Evolutionary conservation across 2,888 invertebrate species (phyloP).

Genomic region (Drosophila macrothrix): DNA sequence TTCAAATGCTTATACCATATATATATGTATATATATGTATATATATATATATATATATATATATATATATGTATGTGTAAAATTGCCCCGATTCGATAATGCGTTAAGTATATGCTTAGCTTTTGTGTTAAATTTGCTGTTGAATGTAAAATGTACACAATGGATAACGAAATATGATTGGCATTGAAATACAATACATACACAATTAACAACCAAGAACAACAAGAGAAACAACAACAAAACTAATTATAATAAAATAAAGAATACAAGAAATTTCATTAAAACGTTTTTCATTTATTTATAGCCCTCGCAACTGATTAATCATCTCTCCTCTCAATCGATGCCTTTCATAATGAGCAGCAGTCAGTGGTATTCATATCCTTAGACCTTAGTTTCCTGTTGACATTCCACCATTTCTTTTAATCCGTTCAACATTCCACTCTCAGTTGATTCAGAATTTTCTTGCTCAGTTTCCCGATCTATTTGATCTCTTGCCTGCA

Average conservation of each 20-base stretch:
- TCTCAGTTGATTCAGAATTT: neutral
- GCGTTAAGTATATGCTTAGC: constrained; percentile 82
- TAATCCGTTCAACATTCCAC: neutral
- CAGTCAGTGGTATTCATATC: neutral
- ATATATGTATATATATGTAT: neutral
- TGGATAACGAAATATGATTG: constrained; percentile 58
- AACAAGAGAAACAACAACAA: constrained; percentile 30
- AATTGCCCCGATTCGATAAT: constrained; percentile 35
- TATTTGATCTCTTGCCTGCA: constrained; percentile 65
- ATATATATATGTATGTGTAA: constrained; percentile 5
- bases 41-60: neutral
- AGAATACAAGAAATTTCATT: constrained; percentile 53
- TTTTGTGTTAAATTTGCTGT: constrained; percentile 85
- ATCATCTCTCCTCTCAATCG: neutral
- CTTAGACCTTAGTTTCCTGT: constrained; percentile 8
- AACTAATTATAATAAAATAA: constrained; percentile 56
- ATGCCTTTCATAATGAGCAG: neutral
- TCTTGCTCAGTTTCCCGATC: constrained; percentile 1
- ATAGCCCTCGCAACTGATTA: too few relatives aligned
- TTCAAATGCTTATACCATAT: constrained; percentile 17
- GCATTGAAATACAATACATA: constrained; percentile 44
- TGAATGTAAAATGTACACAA: constrained; percentile 84
- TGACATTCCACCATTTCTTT: neutral
- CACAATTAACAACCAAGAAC: constrained; percentile 31
- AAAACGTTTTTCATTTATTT: constrained; percentile 18